Percentiles rank a stretch among this genome's conserved stretches.
These are phyloP conservation scores for Megaceryle alcyon DNA, from an alignment of 2,797 vertebrate species.

Conservation along the genomic window DNA sequence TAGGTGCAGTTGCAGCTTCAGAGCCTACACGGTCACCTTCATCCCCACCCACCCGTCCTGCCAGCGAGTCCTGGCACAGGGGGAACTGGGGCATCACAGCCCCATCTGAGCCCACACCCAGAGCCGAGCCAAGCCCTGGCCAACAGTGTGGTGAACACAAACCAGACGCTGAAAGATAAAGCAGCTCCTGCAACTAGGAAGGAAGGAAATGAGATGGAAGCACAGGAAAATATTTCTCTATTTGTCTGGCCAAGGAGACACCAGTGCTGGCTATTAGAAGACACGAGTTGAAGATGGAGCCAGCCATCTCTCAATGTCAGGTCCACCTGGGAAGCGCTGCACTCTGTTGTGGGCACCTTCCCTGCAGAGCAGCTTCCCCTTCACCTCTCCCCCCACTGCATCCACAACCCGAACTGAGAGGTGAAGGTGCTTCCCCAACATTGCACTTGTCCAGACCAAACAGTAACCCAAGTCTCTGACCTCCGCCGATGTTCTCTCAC, in stretches of 20 bases:
- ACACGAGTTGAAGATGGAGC: not conserved
- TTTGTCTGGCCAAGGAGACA: not conserved
- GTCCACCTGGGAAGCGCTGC: fast-evolving
- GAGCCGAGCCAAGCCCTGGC: not conserved
- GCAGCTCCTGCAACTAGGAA: not conserved
- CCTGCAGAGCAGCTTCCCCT: not conserved
- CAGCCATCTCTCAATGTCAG: fast-evolving
- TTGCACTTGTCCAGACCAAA: not conserved
- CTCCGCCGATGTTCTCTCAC: not conserved
- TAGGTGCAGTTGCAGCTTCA: not conserved
- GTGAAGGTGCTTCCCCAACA: not conserved
- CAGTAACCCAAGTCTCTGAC: not conserved
- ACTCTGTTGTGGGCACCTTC: not conserved
- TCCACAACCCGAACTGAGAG: not conserved
- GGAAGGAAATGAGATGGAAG: not conserved
- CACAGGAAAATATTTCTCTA: not conserved
- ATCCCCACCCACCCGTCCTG: not conserved
- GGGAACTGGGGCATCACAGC: fast-evolving
- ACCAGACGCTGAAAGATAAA: fast-evolving
- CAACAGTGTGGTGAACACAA: not conserved
- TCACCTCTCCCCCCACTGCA: not conserved
- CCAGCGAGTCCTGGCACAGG: not conserved
- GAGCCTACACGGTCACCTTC: not conserved
- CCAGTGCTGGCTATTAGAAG: not conserved
- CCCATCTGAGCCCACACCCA: not conserved